Percentiles rank a stretch among this genome's conserved stretches.
phyloP scores from a whole-genome alignment of 2,888 invertebrate species.

The Dryomyza anilis region DNA sequence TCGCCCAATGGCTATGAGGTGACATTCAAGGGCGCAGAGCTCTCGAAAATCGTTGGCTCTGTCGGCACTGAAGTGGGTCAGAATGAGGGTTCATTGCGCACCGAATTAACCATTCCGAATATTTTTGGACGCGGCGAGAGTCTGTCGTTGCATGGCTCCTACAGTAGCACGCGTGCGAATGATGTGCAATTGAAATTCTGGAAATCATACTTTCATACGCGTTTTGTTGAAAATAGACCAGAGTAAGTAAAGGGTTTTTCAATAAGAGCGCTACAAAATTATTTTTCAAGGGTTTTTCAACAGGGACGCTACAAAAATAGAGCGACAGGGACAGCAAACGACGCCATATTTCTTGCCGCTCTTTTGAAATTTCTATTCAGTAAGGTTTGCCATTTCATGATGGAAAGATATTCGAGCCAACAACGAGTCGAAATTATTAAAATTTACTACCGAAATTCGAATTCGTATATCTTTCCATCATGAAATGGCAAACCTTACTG shows the following conservation, averaged over 20 bases:
- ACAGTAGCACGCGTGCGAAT: constrained; percentile 81
- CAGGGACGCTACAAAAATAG: neutral
- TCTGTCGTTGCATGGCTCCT: constrained; percentile 80
- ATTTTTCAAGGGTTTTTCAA: too few species aligned
- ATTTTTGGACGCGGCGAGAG: constrained; percentile 86
- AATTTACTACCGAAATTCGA: too few species aligned
- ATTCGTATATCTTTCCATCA: too few species aligned
- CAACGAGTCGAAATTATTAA: too few species aligned
- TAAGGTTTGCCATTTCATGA: too few species aligned
- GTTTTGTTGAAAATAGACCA: constrained; percentile 64
- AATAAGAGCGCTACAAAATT: too few species aligned
- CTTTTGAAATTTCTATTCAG: too few species aligned
- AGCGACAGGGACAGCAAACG: too few species aligned
- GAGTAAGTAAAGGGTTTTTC: constrained; percentile 73
- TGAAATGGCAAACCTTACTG: too few species aligned
- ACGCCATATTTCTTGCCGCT: too few species aligned
- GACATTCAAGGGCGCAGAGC: constrained; percentile 82
- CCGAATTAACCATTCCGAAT: constrained; percentile 78
- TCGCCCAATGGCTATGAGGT: constrained; percentile 83
- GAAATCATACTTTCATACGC: constrained; percentile 81
- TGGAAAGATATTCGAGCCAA: too few species aligned
- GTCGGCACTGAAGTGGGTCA: constrained; percentile 88
- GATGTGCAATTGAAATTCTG: constrained; percentile 79
- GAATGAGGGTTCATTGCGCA: constrained; percentile 81
- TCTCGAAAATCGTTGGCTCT: constrained; percentile 81